Evolutionary conservation across 1,140 invertebrate species (phyloP), one percentile per base, ranked within the genome.

Genomic region (Babylonia areolata): DNA sequence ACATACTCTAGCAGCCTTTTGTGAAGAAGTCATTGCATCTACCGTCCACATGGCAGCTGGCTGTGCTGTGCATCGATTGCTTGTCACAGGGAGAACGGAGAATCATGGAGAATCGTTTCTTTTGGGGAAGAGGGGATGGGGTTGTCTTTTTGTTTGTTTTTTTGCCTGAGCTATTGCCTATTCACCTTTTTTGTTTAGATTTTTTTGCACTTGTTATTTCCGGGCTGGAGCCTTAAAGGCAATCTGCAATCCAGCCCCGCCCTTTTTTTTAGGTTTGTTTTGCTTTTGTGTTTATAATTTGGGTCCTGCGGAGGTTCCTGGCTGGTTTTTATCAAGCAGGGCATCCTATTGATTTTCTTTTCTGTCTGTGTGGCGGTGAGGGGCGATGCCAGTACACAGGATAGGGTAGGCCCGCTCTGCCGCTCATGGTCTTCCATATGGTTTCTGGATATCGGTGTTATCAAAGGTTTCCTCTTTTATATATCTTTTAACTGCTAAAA

Each of bases 131-230:
- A 20, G 46, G 46, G 20, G 46, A 51, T 11, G 9, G 20, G 46
- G 20, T 3, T 82, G 20, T 69, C 11, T 69, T 5, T 69, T 31
- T 69, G 20, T 15, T 31, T 69, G 20, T 69, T 31, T 69, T 23
- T 69, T 31, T 11, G 3, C n/a, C 28, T 69, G 5, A 12, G 9
- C 64, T n/a, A 9, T 69, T 31, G 17, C 64, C n/a, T 31, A 12
- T 31, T 69, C 5, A 5, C 64, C 6, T 31, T 31, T 5, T 69
- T 85, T 40, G 51, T 46, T 80, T 39, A 42, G 15, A 81, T 46
- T 86, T 77, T 86, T 35, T 79, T 77, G 78, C 46, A 54, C 58
- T 86, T 31, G 35, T 37, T 79, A 31, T 64, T 51, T 86, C 73
- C 78, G 17, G 58, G 46, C 46, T 35, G 81, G 46, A 79, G 40